Base-by-base conservation (phyloP, 2,888 invertebrate species). In the Tiliacea citrago region DNA sequence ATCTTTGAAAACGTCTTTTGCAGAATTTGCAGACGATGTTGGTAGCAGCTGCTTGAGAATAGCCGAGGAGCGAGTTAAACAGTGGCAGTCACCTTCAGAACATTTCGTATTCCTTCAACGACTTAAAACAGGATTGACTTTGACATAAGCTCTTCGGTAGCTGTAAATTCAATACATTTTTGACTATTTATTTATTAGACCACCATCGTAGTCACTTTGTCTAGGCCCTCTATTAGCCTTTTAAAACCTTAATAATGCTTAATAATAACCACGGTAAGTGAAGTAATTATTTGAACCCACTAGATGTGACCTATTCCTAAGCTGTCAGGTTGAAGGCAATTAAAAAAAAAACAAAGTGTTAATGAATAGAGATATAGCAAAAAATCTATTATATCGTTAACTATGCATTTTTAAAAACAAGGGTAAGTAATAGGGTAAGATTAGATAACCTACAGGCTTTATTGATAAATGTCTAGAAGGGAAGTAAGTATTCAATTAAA, bases 401-500 rank as follows among this genome's bases (percentile, higher is more conserved):
- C 42, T 51, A 74, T 4, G 49, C n/a, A 49, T 75, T 75, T n/a
- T 24, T 21, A 21, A 58, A 62, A 62, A 42, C 18, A n/a, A 24
- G 9, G 24, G n/a, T 49, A n/a, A 39, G 51, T 39, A 21, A 62
- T n/a, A 61, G 2, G 12, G 49, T 18, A 42, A 49, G 42, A 35
- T 51, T 6, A 58, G n/a, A 42, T 65, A 13, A 58, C 42, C n/a
- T 62, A 73, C 49, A 35, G 29, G 24, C 12, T 58, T 75, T 29
- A 75, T 75, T 67, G 60, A 75, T 53, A 47, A 24, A 35, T 66
- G 16, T 24, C 49, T 74, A 16, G 49, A 42, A 42, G 42, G 10
- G 1, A 55, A 49, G 13, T 35, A 55, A 49, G 13, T 35, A 18
- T 71, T 51, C 21, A 8, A 45, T 51, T 24, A 13, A 16, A n/a